phyloP scores from a whole-genome alignment of 1,140 invertebrate genomes.

The Macrobrachium rosenbergii region DNA sequence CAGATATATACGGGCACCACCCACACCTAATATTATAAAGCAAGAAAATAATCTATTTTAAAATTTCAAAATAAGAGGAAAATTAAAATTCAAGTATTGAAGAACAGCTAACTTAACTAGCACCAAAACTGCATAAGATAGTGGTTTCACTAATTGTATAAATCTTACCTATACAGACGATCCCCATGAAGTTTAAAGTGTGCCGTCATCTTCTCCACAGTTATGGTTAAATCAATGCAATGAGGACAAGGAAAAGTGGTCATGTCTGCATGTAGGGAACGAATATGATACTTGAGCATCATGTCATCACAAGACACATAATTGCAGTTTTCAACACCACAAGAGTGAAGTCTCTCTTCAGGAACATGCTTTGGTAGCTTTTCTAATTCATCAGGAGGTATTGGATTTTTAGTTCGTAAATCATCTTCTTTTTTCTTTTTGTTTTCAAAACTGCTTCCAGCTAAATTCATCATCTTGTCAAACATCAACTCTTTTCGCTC shows the following conservation, averaged over 20 bases:
- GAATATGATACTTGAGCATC: slow-evolving; percentile 81
- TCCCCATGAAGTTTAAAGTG: slow-evolving; percentile 84
- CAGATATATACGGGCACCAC: slow-evolving; percentile 61
- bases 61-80: neutral
- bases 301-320: slow-evolving; percentile 81
- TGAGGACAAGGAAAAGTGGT: slow-evolving; percentile 79
- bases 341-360: slow-evolving; percentile 78
- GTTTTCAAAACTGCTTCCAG: slow-evolving; percentile 78
- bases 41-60: neutral
- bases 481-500: slow-evolving; percentile 84
- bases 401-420: slow-evolving; percentile 50
- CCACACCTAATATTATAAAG: slow-evolving; percentile 49
- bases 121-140: no score
- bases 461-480: slow-evolving; percentile 86
- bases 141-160: no score
- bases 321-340: slow-evolving; percentile 78
- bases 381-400: slow-evolving; percentile 65
- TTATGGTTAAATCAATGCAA: slow-evolving; percentile 73
- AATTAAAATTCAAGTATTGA: no score
- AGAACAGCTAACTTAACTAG: no score
- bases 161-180: slow-evolving; percentile 78
- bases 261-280: slow-evolving; percentile 78
- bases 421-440: slow-evolving; percentile 67
- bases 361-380: slow-evolving; percentile 77
- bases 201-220: slow-evolving; percentile 75